Conservation (phyloP, 2,113 vertebrate genomes). For the Regulus satrapa region DNA sequence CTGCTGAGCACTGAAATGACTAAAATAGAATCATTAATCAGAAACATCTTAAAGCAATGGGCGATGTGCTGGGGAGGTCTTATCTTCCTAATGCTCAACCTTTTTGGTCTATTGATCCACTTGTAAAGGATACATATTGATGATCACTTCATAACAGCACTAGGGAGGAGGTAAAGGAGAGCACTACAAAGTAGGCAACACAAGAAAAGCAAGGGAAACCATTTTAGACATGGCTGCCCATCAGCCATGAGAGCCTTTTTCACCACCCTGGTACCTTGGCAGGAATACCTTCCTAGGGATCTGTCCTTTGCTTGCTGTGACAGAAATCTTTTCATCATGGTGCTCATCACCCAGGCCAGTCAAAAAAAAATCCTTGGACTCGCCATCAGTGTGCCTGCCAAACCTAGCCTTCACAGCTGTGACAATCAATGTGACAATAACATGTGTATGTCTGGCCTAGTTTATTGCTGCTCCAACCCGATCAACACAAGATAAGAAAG, state of each 20-base stretch:
- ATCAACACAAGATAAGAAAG: not conserved
- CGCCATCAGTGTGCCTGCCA: not conserved
- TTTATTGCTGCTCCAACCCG: not conserved
- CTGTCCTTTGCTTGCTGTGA: not conserved
- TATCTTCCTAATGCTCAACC: slow-evolving; percentile 58
- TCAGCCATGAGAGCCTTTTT: not conserved
- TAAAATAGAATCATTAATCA: slow-evolving; percentile 73
- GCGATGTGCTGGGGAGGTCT: slow-evolving; percentile 42
- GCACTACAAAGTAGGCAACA: not conserved
- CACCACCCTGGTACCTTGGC: rapidly evolving
- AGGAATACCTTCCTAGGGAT: not conserved
- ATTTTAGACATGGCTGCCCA: not conserved
- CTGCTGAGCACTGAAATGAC: slow-evolving; percentile 62
- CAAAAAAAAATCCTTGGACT: not conserved
- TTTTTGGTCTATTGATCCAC: slow-evolving; percentile 50
- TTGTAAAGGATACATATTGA: slow-evolving; percentile 27
- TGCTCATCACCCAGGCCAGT: not conserved
- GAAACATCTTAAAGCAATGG: slow-evolving; percentile 69
- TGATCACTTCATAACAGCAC: slow-evolving; percentile 32
- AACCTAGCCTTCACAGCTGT: not conserved
- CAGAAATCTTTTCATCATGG: not conserved
- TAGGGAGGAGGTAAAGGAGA: slow-evolving; percentile 6
- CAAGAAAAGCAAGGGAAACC: not conserved
- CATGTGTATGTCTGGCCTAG: rapidly evolving
- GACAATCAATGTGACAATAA: rapidly evolving